Evolutionary conservation across 2,888 invertebrate species (phyloP).

Genomic region (Dioctria rufipes): DNA sequence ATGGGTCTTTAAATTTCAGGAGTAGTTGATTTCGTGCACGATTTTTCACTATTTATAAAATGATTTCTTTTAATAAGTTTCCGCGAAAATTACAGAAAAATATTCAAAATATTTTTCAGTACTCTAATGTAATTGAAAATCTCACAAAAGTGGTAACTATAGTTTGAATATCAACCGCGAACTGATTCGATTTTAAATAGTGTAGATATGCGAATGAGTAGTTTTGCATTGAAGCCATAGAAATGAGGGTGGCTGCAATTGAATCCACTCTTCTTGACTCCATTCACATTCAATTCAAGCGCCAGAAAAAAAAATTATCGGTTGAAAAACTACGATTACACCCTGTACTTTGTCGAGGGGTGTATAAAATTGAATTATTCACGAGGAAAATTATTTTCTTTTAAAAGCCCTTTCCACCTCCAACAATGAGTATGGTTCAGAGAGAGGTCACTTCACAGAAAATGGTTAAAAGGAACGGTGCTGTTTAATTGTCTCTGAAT

Average conservation of each 20-base stretch:
- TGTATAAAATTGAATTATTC: slow-evolving; percentile 26
- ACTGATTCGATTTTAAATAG: slow-evolving; percentile 53
- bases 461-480: slow-evolving; percentile 9
- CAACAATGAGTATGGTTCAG: not conserved
- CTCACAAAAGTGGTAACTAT: slow-evolving; percentile 18
- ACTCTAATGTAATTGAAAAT: not conserved
- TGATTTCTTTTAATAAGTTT: too few relatives aligned
- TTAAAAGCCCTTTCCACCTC: not conserved
- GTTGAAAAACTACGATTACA: slow-evolving; percentile 26
- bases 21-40: too few relatives aligned
- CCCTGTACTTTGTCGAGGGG: slow-evolving; percentile 25
- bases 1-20: too few relatives aligned
- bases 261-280: slow-evolving; percentile 39
- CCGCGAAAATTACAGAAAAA: too few relatives aligned
- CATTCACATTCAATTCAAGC: slow-evolving; percentile 29
- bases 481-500: slow-evolving; percentile 4
- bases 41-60: too few relatives aligned
- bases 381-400: slow-evolving; percentile 2
- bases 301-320: slow-evolving; percentile 21
- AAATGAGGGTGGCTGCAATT: slow-evolving; percentile 45
- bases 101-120: too few relatives aligned
- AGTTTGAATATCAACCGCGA: slow-evolving; percentile 57
- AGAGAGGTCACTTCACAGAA: not conserved
- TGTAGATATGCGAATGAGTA: slow-evolving; percentile 31
- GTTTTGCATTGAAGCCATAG: slow-evolving; percentile 38